Percentiles rank a stretch among this genome's conserved stretches.
Conservation (phyloP, 2,797 vertebrate genomes). For the Hydrophis major region DNA sequence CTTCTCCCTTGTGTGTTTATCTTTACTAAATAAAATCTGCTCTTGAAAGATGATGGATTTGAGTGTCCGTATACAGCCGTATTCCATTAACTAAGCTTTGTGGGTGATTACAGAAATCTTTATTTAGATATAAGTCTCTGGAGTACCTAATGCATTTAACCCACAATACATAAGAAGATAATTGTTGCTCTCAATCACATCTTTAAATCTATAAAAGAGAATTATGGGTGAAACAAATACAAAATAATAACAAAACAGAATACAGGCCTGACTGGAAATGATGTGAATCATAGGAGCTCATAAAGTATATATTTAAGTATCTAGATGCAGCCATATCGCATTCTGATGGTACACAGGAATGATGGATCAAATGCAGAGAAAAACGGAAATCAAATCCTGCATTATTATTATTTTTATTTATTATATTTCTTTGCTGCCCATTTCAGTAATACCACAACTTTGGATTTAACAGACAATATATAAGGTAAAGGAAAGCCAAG, state of each 20-base stretch:
- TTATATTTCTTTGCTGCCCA: background rate
- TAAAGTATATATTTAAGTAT: background rate
- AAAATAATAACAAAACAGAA: background rate
- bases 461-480: background rate
- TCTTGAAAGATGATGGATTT: background rate
- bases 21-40: background rate
- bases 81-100: constrained; percentile 5
- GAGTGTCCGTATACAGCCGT: constrained; percentile 6
- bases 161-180: background rate
- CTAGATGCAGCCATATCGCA: background rate
- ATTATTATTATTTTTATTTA: background rate
- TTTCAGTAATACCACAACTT: background rate
- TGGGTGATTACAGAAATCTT: background rate
- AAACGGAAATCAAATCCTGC: background rate
- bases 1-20: background rate
- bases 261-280: background rate
- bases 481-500: background rate
- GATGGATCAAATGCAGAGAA: background rate
- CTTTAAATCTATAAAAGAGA: background rate
- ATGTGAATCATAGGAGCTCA: background rate
- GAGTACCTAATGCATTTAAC: background rate
- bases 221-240: background rate
- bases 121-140: constrained; percentile 20
- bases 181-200: background rate
- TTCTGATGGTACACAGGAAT: background rate